Percentiles rank a stretch among this genome's conserved stretches.
Conservation (phyloP, 2,113 vertebrate genomes). For the mouse (Mus musculus) region DNA sequence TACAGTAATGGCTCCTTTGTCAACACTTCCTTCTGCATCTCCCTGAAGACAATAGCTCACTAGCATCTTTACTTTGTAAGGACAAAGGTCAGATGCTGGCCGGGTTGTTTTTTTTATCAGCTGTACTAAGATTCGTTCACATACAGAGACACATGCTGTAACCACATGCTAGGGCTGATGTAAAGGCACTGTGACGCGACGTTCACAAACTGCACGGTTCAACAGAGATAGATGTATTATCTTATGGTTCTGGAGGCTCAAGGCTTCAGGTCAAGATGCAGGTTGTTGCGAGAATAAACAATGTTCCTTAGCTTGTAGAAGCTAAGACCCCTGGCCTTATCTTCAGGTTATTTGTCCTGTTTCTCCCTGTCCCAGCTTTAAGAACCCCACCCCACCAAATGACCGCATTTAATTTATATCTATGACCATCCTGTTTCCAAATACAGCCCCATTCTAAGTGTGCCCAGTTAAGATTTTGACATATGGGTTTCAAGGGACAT, state of each 20-base stretch:
- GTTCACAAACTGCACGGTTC: background rate
- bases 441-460: background rate
- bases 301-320: background rate
- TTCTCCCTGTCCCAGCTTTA: background rate
- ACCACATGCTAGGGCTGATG: background rate
- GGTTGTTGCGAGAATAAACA: background rate
- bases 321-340: background rate
- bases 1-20: background rate
- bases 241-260: background rate
- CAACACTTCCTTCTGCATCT: background rate
- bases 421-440: background rate
- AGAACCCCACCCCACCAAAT: background rate
- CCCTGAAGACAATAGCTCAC: background rate
- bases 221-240: background rate
- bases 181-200: background rate
- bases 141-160: accelerated
- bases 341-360: background rate
- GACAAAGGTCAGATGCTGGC: background rate
- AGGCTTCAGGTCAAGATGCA: background rate
- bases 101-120: background rate
- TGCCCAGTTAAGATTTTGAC: background rate
- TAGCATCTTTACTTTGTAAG: background rate
- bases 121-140: background rate
- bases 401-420: background rate
- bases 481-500: background rate